Conservation (phyloP, 1,140 invertebrate genomes). For the Drosophila ananassae region DNA sequence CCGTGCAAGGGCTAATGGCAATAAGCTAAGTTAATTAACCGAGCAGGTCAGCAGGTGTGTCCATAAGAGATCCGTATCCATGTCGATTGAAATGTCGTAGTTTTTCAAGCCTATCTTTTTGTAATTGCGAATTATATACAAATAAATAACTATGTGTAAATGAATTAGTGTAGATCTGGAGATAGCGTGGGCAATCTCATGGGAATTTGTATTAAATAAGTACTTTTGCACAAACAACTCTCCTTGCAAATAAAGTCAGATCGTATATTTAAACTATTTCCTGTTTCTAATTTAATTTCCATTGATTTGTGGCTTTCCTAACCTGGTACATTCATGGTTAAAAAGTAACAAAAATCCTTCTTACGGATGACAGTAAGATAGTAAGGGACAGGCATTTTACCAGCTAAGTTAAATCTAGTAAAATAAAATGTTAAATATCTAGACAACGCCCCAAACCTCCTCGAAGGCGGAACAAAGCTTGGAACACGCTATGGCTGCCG, state of each 20-base stretch:
- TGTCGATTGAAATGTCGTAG: constrained; percentile 32
- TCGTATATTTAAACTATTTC: background rate
- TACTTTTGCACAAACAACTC: background rate
- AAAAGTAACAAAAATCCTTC: too few species aligned
- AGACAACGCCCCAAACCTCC: constrained; percentile 95
- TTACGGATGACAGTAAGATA: too few species aligned
- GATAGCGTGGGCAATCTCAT: background rate
- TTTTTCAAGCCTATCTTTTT: constrained; percentile 55
- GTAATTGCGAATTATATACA: constrained; percentile 71
- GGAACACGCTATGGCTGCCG: constrained; percentile 97
- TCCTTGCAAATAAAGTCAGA: background rate
- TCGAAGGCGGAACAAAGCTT: constrained; percentile 99
- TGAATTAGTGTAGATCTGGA: background rate
- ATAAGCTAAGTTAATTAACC: constrained; percentile 3
- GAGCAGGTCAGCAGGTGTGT: constrained; percentile 2
- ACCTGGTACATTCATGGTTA: too few species aligned
- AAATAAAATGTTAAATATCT: constrained; percentile 33
- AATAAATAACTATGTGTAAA: constrained; percentile 37
- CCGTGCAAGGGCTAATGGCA: background rate
- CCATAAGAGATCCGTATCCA: background rate
- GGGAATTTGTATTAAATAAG: too few species aligned
- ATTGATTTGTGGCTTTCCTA: background rate
- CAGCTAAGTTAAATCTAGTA: constrained; percentile 19
- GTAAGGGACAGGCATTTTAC: background rate
- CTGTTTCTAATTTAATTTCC: background rate